Percentiles rank a stretch among this genome's conserved stretches.
Evolutionary conservation across 2,888 invertebrate genomes (phyloP).

Genomic region (Eulithis testata): DNA sequence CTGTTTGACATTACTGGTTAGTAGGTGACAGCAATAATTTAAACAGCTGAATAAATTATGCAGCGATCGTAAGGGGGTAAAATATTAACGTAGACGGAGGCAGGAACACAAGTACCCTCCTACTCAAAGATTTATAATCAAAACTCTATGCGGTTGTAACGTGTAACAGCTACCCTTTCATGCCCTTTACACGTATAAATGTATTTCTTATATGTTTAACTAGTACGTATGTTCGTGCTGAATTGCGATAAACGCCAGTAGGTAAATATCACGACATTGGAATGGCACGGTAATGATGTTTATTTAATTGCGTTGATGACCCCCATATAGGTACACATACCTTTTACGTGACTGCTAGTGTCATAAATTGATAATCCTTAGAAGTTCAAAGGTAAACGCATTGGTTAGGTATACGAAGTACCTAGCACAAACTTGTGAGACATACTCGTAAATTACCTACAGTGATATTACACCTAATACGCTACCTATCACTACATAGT

Average conservation of each 20-base stretch:
- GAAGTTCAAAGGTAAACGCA: conserved; percentile 23
- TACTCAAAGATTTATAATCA: too few species aligned
- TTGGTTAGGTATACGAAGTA: background rate
- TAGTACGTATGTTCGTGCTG: conserved; percentile 61
- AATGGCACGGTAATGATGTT: conserved; percentile 52
- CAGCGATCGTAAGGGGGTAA: too few species aligned
- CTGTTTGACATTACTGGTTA: too few species aligned
- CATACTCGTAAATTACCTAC: too few species aligned
- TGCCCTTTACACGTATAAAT: conserved; percentile 68
- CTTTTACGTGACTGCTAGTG: conserved; percentile 8
- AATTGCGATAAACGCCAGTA: conserved; percentile 59
- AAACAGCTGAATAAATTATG: too few species aligned
- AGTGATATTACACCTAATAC: too few species aligned
- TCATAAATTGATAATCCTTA: conserved; percentile 22
- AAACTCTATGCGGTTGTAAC: conserved; percentile 27
- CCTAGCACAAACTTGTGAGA: too few species aligned
- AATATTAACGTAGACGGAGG: too few species aligned
- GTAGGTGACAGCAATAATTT: too few species aligned
- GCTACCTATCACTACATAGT: too few species aligned
- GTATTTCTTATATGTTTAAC: conserved; percentile 65
- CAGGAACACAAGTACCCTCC: too few species aligned
- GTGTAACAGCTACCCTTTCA: conserved; percentile 39
- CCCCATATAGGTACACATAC: conserved; percentile 19
- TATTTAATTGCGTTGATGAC: conserved; percentile 48
- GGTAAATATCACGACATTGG: conserved; percentile 62